A percentile compares a stretch with the other conserved stretches of the same genome.
Evolutionary conservation across 2,113 vertebrate species (phyloP).

Genomic region (Psittacara wagleri): DNA sequence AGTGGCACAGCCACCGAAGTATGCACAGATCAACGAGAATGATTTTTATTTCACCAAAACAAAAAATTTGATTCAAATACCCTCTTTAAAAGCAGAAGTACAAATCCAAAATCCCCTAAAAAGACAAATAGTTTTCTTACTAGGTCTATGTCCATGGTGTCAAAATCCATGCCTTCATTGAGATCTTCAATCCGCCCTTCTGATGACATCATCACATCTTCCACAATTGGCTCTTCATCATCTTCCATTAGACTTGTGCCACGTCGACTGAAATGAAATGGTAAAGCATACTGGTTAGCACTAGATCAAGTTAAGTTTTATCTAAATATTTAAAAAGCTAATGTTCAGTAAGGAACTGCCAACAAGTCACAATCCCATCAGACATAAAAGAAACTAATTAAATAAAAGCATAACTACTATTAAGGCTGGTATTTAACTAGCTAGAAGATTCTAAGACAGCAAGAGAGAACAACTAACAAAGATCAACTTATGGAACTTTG

Average conservation of each 20-base stretch:
- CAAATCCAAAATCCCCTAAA: neutral
- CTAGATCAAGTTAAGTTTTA: neutral
- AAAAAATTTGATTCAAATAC: neutral
- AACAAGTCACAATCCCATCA: conserved; percentile 26
- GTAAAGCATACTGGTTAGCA: neutral
- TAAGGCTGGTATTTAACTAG: neutral
- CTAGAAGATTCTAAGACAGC: neutral
- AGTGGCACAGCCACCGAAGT: neutral
- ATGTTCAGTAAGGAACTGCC: neutral
- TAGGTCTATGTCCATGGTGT: conserved; percentile 99
- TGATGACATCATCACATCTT: conserved; percentile 99
- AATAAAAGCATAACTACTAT: neutral
- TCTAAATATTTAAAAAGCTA: neutral
- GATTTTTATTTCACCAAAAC: neutral
- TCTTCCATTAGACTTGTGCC: conserved; percentile 98
- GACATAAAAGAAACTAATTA: neutral
- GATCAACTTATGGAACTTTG: neutral
- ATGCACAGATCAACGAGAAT: neutral
- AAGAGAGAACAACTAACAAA: neutral
- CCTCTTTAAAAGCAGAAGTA: neutral
- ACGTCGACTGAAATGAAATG: conserved; percentile 84
- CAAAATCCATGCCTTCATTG: conserved; percentile 99
- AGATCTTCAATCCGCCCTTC: conserved; percentile 98
- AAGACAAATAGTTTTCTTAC: conserved; percentile 73
- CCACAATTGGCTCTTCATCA: conserved; percentile 98